phyloP scores from a whole-genome alignment of 2,888 invertebrate genomes.

The Cheilosia pagana region DNA sequence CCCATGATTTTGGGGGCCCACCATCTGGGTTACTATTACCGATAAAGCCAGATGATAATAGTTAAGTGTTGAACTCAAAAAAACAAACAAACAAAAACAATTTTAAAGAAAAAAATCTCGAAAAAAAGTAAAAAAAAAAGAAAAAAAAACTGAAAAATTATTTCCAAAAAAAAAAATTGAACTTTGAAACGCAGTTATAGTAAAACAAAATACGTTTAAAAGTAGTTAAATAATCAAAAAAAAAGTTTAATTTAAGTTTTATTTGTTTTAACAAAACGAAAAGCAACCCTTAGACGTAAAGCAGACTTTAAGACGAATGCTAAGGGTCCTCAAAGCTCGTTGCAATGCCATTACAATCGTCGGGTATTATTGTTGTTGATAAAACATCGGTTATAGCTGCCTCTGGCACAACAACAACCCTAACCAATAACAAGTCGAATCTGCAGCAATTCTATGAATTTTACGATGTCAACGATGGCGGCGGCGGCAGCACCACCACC shows the following conservation, averaged over 20 bases:
- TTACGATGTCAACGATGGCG: constrained; percentile 77
- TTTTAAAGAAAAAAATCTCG: constrained; percentile 26
- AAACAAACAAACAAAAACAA: constrained; percentile 10
- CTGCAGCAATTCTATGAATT: constrained; percentile 76
- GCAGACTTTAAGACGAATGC: constrained; percentile 38
- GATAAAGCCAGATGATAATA: constrained; percentile 77
- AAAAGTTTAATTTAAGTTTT: constrained; percentile 49
- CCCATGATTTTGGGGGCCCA: constrained; percentile 84
- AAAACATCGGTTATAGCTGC: constrained; percentile 77
- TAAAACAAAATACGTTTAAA: constrained; percentile 52
- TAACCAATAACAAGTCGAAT: constrained; percentile 69
- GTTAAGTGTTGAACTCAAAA: constrained; percentile 76
- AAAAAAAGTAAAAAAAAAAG: constrained; percentile 36
- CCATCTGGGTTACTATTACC: constrained; percentile 77
- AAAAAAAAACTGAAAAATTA: constrained; percentile 36
- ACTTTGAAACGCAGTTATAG: constrained; percentile 58
- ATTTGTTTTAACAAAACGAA: constrained; percentile 13
- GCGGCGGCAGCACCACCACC: constrained; percentile 20
- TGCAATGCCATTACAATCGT: constrained; percentile 80
- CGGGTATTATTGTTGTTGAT: constrained; percentile 81
- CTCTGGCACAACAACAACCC: constrained; percentile 74
- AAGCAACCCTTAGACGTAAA: constrained; percentile 12
- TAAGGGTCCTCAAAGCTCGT: constrained; percentile 33
- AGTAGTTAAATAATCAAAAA: constrained; percentile 39
- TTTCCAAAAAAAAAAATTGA: constrained; percentile 49